Evolutionary conservation across 2,113 vertebrate species (phyloP), one percentile per base, ranked within the genome.

Genomic region (Ammodytes marinus): DNA sequence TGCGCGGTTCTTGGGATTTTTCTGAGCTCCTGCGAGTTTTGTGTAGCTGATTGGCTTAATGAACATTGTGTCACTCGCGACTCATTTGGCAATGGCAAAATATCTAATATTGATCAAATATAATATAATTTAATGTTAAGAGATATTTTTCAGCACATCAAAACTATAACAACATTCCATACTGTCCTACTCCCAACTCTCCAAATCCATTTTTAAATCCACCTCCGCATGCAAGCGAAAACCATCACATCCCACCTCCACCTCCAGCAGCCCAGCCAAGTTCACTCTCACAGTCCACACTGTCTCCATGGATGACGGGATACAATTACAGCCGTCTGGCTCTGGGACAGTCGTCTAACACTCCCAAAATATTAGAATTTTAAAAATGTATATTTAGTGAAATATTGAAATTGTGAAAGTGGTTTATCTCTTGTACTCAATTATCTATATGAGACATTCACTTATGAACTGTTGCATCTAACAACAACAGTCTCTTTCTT

Each of bases 221-320:
- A 53, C 90, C 90, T 79, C 80, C 76, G 6, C 78, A 72, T 42
- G 58, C 27, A 60, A 35, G 61, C 39, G 40, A 27, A 72, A 82
- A 77, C 57, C 73, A 80, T 81, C 73, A 77, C 79, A 82, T 82
- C 80, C 84, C 80, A 89, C 76, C 79, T 84, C 64, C 64, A 82
- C 4, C 71, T 84, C 64, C 64, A 82, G 3, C 71, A 58, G 42
- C 54, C 54, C 61, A 70, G 78, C 80, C 79, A 85, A 69, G 69
- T 47, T 77, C 46, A 81, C 69, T 42, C 54, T 58, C 8, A 14
- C 59, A 88, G 57, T 84, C 70, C 74, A 74, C 66, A 80, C 74
- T 75, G 80, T 79, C 69, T 78, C 55, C 61, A 45, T 15, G 6
- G 69, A 75, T 65, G 83, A 50, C 58, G 19, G 15, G 47, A 80